Evolutionary conservation across 2,888 invertebrate genomes (phyloP), one percentile per base, ranked within the genome.

Genomic region (Nephrotoma flavescens): DNA sequence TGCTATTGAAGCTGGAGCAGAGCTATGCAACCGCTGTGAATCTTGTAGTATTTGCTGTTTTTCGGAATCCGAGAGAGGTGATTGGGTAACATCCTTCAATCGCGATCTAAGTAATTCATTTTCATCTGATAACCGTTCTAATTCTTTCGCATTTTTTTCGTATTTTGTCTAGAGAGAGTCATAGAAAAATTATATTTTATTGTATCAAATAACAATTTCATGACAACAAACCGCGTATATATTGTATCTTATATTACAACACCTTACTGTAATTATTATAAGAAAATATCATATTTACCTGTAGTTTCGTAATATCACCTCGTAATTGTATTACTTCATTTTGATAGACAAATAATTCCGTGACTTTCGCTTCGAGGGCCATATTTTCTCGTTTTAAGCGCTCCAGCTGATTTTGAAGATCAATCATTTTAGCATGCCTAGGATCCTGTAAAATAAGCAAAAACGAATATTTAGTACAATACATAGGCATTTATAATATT

Each of bases 41-140:
- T 96, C 96, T 89, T 95, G 93, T 90, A 96, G 92, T 89, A 96
- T 93, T 91, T 96, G 96, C 89, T 96, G 95, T 92, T 96, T 96
- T 92, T 96, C 96, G 89, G 95, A 95, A 92, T 96, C 96, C 86
- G 96, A 96, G 88, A 96, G 92, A 88, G 96, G 96, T 88, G 96
- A 96, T 92, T 96, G 96, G 83, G 95, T 94, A 87, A 96, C 96
- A 91, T 96, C 96, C 88, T 95, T 94, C 89, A 96, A 93, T 88
- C 96, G 93, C 90, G 94, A 95, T 88, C 96, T 93, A 90, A 96
- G 91, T 88, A 94, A 93, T 86, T 95, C 95, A 92, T 96, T 96
- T 93, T 96, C 96, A 91, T 96, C 95, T 87, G 94, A 93, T 87
- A 96, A 92, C 89, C 95, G 94, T 88, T 90, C 90, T 86, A 91